Base-by-base conservation (phyloP, 2,797 vertebrate genomes). In the Clarias platycephalus region DNA sequence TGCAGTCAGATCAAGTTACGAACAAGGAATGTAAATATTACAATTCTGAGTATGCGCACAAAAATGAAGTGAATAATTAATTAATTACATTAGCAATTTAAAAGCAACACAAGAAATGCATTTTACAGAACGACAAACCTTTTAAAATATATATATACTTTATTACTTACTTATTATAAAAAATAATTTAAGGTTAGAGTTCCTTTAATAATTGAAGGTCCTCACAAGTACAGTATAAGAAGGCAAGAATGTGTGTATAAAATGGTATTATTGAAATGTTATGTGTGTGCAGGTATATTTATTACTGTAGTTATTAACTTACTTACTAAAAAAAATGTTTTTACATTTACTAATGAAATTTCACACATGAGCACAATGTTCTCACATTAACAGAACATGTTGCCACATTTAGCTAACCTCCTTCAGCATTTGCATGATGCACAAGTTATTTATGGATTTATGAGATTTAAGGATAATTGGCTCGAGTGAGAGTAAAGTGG, bases 41-140 rank as follows among this genome's bases (percentile, higher is more conserved):
- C 2, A 16, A 26, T 26, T 72, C 24, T 49, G 5, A 72, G 24
- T 72, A 72, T 26, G 70, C 26, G 40, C 70, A 5, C 22, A 22
- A 49, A 72, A 71, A 49, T 49, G 37, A 13, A n/a, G 15, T 75
- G 26, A 75, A 75, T 75, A 75, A 75, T 55, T 8, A 55, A 75
- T 55, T 26, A 18, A n/a, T 55, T 55, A 16, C 49, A 55, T 31
- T 55, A 57, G 49, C 49, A 57, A 75, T 55, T 75, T 75, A 55
- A 75, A 57, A 75, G 71, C 44, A 74, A 74, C 44, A 55, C n/a
- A 55, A 74, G 72, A 31, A 57, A 8, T 57, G 26, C 26, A 75
- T 31, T 31, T 72, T 57, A 49, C 57, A 75, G 49, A 49, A 55
- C 18, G 26, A 57, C 26, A 31, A 31, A 31, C 3, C 3, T 74